Base-by-base conservation (phyloP, 2,113 vertebrate species). In the Okapia johnstoni region DNA sequence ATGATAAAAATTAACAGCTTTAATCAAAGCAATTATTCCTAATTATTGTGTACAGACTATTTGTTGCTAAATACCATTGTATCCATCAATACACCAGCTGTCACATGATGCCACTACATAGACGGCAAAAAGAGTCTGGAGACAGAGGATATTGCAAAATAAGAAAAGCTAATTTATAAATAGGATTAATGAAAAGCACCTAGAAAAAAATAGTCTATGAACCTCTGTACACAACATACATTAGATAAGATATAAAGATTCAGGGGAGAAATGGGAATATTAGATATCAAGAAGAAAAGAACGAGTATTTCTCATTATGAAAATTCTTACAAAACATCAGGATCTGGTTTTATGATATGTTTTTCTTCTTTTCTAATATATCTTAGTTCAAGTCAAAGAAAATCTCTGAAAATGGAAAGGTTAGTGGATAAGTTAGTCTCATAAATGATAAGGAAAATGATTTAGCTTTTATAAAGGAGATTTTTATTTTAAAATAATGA, bases 91-190 rank as follows among this genome's bases (percentile, higher is more conserved):
- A 58, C 2, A 84, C n/a, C 19, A 84, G n/a, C 28, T 54, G 54
- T 28, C 19, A 66, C 13, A 43, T n/a, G 15, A 43, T 76, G 36
- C 26, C 73, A 77, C 46, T 48, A 28, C 36, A 84, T 4, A 88
- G 33, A 76, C 28, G 15, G 93, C 7, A 92, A 92, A 95, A 93
- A n/a, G 17, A 54, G 5, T 73, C 30, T 85, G 4, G 16, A 58
- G n/a, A 91, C 28, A 81, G 66, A 92, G 9, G 43, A 93, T 40
- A 23, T 21, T 70, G 36, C 16, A 52, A 94, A 85, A 17, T 83
- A 95, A 97, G 84, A 90, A 97, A 97, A 86, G 7, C 70, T 88
- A 63, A 93, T 70, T 33, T 88, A 93, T 48, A 90, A 70, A 58
- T 16, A 63, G 17, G 40, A 92, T 84, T 83, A 89, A 79, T 61